Evolutionary conservation across 53 echinoderm and acorn worm genomes (phyloP).

Genomic region (Stichopus horrens): DNA sequence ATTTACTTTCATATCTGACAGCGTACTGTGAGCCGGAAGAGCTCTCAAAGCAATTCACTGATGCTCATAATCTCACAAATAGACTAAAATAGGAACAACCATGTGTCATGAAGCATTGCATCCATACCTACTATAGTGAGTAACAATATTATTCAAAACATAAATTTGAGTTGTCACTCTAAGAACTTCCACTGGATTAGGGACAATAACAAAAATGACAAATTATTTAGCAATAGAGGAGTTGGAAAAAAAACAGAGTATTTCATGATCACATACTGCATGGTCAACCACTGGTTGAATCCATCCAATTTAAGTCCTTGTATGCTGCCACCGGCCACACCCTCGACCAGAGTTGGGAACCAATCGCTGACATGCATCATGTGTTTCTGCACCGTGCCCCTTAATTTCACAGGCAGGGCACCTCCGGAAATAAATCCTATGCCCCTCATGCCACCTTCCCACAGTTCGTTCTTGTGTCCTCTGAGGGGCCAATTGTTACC

Average conservation of each 20-base stretch:
- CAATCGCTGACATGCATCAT: conserved; percentile 95
- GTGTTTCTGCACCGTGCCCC: conserved; percentile 65
- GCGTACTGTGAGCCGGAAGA: no score
- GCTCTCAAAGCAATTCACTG: no score
- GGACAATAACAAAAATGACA: no score
- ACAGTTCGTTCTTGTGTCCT: conserved; percentile 74
- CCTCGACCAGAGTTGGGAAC: conserved; percentile 92
- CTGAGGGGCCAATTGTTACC: conserved; percentile 95
- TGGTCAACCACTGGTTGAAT: conserved; percentile 75
- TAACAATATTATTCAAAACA: no score
- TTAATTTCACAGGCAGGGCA: conserved; percentile 56
- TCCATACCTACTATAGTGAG: no score
- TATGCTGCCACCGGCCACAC: conserved; percentile 63
- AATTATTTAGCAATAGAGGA: not conserved
- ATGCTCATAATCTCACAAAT: no score
- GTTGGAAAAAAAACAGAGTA: not conserved
- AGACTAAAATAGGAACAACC: no score
- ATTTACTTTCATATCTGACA: no score
- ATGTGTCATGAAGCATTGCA: no score
- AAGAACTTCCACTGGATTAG: no score
- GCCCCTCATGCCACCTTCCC: conserved; percentile 93
- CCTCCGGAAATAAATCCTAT: conserved; percentile 82
- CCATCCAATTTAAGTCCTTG: conserved; percentile 69
- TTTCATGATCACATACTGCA: conserved; percentile 49
- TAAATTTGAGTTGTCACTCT: no score